Percentiles rank a stretch among this genome's conserved stretches.
Conservation (phyloP, 2,888 invertebrate species). For the Rutpela maculata region DNA sequence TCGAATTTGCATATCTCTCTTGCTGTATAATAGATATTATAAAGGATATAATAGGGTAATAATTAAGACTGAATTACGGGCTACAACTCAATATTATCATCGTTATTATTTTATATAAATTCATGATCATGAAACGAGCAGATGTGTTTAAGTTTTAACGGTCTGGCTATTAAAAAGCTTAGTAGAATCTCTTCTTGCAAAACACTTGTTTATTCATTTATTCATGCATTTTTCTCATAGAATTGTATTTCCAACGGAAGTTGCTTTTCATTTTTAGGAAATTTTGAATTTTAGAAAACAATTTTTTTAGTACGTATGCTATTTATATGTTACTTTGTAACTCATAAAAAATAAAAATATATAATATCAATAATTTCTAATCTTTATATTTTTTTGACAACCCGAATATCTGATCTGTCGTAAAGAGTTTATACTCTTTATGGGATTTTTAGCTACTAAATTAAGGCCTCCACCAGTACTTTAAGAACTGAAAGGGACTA, state of each 20-base stretch:
- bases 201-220: background rate
- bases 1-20: constrained; percentile 42
- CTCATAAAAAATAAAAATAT: too few relatives aligned
- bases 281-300: background rate
- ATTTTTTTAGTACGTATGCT: too few relatives aligned
- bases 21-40: constrained; percentile 38
- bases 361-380: too few relatives aligned
- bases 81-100: constrained; percentile 35
- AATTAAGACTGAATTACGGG: constrained; percentile 42
- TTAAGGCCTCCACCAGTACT: too few relatives aligned
- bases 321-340: too few relatives aligned
- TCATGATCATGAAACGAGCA: background rate
- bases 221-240: background rate
- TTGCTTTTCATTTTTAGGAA: background rate
- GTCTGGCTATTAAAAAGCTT: background rate
- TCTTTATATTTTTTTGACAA: too few relatives aligned
- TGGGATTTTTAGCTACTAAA: too few relatives aligned
- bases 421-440: too few relatives aligned
- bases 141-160: background rate
- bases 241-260: background rate
- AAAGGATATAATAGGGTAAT: constrained; percentile 45
- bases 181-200: constrained; percentile 3
- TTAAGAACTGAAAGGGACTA: too few relatives aligned
- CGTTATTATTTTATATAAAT: constrained; percentile 21
- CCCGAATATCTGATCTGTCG: too few relatives aligned